Conservation (phyloP, 2,888 invertebrate genomes). For the Agrochola lota region DNA sequence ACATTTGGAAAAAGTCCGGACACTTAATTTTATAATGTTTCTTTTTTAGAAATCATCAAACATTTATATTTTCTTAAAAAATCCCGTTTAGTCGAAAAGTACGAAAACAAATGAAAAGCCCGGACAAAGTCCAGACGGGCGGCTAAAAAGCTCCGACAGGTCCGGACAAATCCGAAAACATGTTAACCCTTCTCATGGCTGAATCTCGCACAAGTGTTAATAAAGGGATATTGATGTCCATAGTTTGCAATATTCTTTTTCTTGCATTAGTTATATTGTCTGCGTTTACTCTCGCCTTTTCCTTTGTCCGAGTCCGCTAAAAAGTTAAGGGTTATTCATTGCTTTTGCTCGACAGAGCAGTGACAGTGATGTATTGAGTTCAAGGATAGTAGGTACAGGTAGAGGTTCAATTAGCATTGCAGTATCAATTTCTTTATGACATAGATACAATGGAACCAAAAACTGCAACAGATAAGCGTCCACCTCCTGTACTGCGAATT, state of each 20-base stretch:
- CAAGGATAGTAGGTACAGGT: conserved; percentile 22
- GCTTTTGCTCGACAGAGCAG: neutral
- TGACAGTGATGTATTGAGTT: conserved; percentile 44
- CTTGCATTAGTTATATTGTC: conserved; percentile 68
- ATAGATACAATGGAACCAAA: neutral
- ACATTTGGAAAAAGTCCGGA: neutral
- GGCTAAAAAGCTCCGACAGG: neutral
- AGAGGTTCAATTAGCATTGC: neutral
- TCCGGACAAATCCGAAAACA: neutral
- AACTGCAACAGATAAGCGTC: neutral
- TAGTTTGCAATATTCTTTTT: conserved; percentile 66
- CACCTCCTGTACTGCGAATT: neutral
- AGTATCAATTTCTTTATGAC: conserved; percentile 2
- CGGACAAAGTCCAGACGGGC: neutral
- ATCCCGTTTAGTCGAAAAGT: neutral
- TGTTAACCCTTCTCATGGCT: conserved; percentile 7
- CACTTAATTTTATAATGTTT: too few species aligned
- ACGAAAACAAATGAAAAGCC: too few species aligned
- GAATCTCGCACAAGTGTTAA: conserved; percentile 78
- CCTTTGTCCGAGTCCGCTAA: conserved; percentile 40
- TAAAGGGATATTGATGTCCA: conserved; percentile 74
- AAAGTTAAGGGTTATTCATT: conserved; percentile 40
- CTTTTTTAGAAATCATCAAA: neutral
- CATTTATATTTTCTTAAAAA: neutral
- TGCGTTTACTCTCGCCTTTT: conserved; percentile 42